phyloP scores from a whole-genome alignment of 2,888 invertebrate species.

The Scaptomyza caliginosa region DNA sequence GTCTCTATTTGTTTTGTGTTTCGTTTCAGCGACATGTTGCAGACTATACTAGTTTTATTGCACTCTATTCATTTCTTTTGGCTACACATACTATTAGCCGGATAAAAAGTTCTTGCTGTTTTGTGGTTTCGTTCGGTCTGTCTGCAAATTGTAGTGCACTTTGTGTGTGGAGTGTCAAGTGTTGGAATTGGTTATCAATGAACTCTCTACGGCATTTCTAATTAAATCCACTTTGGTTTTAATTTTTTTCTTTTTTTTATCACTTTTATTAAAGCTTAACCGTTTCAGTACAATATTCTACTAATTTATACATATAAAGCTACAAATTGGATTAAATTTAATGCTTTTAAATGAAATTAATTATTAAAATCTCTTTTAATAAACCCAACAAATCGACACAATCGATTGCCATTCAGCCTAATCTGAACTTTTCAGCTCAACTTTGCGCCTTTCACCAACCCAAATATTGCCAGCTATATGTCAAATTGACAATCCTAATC shows the following conservation, averaged over 20 bases:
- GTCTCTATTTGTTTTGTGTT: slow-evolving; percentile 10
- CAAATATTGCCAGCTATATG: slow-evolving; percentile 19
- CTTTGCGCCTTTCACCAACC: slow-evolving; percentile 34
- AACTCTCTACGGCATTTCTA: not conserved
- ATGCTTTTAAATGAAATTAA: not conserved
- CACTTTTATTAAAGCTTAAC: not conserved
- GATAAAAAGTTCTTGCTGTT: not conserved
- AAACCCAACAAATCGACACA: slow-evolving; percentile 1
- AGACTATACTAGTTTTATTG: not conserved
- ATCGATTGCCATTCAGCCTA: slow-evolving; percentile 12
- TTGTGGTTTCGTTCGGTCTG: slow-evolving; percentile 2
- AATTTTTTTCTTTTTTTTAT: too few species aligned
- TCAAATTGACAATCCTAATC: slow-evolving; percentile 41
- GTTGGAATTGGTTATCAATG: not conserved
- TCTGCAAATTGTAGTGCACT: not conserved
- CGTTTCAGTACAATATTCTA: too few species aligned
- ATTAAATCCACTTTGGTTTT: not conserved
- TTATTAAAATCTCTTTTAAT: not conserved
- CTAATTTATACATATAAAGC: too few species aligned
- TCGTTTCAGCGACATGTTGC: not conserved
- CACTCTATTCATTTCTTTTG: not conserved
- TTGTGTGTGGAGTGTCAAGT: not conserved
- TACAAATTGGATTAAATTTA: too few species aligned
- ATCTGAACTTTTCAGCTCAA: slow-evolving; percentile 6
- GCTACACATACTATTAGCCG: slow-evolving; percentile 24